Base-by-base conservation (phyloP, 30 jellyfish, hydroid and myxozoan genomes). In the Pseudorhiza aurosa region DNA sequence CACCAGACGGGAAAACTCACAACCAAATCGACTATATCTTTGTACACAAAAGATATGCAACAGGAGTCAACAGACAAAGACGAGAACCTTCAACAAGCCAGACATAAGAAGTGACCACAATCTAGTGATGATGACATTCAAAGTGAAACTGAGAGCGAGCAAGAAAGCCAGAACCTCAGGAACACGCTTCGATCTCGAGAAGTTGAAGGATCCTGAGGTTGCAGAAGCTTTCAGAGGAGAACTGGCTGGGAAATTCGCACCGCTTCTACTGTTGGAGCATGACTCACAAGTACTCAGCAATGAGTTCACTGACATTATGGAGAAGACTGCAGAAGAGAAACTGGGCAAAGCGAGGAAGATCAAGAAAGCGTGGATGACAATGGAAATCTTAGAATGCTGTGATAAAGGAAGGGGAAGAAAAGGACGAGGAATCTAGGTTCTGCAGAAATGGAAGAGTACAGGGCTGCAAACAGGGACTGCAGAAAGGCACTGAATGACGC, bases 51-150 rank as follows among this genome's bases (percentile, higher is more conserved):
- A 24, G 82, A 31, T n/a, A 5, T 29, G 17, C 17, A 31, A 18
- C 39, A 26, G 78, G 87, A 8, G 28, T 51, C n/a, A 73, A 49
- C 22, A 69, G 84, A 40, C 68, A 51, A 73, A 27, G 65, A 32
- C 87, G 19, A 50, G 78, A 50, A 53, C 62, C 56, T 73, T 49
- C 81, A 27, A 27, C 28, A n/a, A 40, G 28, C 65, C 78, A 8
- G 81, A 57, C 70, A 75, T 75, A 35, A 82, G 88, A 57, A 53
- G 79, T 55, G 88, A 75, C 35, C 82, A 73, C 49, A 60, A 73
- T 56, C 78, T 53, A 17, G 87, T 73, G 9, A 28, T 51, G 81
- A 35, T 51, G 62, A 51, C 77, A 31, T 2, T 73, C 39, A 75
- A 57, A 32, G 65, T 75, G 43, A 53, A 75, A 36, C 53, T 44